Evolutionary conservation across 2,113 vertebrate genomes (phyloP), one percentile per base, ranked within the genome.

Genomic region (Brachypteracias leptosomus): DNA sequence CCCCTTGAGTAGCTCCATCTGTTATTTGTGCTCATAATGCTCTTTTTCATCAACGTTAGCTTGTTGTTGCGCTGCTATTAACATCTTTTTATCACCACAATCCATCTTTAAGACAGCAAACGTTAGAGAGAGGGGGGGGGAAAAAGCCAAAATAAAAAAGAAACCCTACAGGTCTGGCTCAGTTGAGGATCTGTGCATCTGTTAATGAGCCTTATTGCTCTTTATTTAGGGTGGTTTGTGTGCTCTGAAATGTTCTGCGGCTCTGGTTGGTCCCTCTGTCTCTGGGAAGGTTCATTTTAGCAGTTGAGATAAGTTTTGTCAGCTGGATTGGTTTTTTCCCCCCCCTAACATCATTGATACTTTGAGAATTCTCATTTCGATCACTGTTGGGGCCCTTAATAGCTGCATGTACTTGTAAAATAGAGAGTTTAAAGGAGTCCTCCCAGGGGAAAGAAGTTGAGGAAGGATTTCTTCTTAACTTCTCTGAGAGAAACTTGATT

Each of bases 141-240:
- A n/a, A 52, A 57, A 20, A 28, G 36, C 36, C 26, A 35, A 47
- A 54, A 54, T n/a, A 29, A 12, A 15, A 13, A 44, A 46, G 25
- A 36, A 49, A 29, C 4, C 13, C 3, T 3, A 19, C 1, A 11
- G 18, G 14, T 16, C 3, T 33, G 31, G 10, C 40, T 66, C 0
- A 1, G 33, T 25, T 71, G 82, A 59, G 57, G 40, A 21, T 21
- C 54, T 33, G 3, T 0, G 6, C 11, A 9, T 31, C 29, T 47
- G 18, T 4, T 15, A 36, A 5, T 28, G 15, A 71, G 7, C 28
- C 35, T 49, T 42, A 16, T 0, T 33, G 38, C 44, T 18, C 9
- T 33, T 52, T 71, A 6, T 13, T 40, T 22, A 18, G 8, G 15
- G 33, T 2, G 6, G 7, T 65, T 70, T 47, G 18, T 13, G 18